Base-by-base conservation (phyloP, 2,113 vertebrate genomes). In the Erythrolamprus reginae region DNA sequence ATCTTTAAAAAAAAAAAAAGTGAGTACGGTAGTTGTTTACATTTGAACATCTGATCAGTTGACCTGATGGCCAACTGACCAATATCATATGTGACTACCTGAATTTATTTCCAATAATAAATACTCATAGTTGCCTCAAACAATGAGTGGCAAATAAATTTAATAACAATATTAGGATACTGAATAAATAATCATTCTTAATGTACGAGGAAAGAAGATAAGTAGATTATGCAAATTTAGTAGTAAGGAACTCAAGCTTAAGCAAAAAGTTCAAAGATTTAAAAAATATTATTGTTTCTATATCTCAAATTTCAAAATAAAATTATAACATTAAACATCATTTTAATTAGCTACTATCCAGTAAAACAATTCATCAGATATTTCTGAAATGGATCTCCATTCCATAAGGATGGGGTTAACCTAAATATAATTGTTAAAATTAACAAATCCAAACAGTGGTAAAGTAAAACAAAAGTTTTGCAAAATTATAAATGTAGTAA, bases 281-380 rank as follows among this genome's bases (percentile, higher is more conserved):
- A 1, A 1, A 28, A 45, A 7, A 21, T 19, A 51, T 65, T 65
- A 33, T 88, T 91, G 19, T 0, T 2, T 28, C 17, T 65, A 0
- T 89, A 89, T 55, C 55, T 90, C 28, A 70, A 77, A 42, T 1
- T 23, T 84, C 24, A 3, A 8, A 50, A 42, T 47, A 0, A 1
- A 45, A 58, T 45, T 82, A n/a, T 84, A 24, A 28, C 33, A n/a
- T 89, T 33, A 50, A 50, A 47, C 42, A 48, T 95, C 96, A 88
- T 96, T 96, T 3, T 90, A 9, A 33, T 1, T 92, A 92, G 33
- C n/a, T 51, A 90, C 23, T 1, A 45, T 4, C n/a, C 8, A 48
- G 15, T 10, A 42, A 24, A 88, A 50, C 38, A 84, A 82, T 89
- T 10, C 51, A 47, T 3, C 5, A 28, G 15, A 47, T 38, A 2